Conservation (phyloP, 1,140 invertebrate species). For the Drosophila punjabiensis region DNA sequence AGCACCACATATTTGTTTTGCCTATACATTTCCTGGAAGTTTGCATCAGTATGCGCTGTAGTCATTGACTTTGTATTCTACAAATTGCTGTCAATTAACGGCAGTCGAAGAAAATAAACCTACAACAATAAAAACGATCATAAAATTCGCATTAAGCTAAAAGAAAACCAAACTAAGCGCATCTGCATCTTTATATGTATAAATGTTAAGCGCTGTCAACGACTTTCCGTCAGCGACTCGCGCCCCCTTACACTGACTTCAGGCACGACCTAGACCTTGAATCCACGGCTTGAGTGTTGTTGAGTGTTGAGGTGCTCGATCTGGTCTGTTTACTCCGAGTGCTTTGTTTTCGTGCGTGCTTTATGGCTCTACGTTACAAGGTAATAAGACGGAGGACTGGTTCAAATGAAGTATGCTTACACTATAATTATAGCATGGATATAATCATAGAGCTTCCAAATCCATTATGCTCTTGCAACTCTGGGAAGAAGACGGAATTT, state of each 20-base stretch:
- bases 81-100: slow-evolving; percentile 12
- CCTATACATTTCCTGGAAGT: neutral
- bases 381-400: slow-evolving; percentile 34
- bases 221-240: slow-evolving; percentile 38
- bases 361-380: slow-evolving; percentile 5
- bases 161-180: slow-evolving; percentile 27
- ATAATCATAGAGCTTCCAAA: slow-evolving; percentile 2
- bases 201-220: slow-evolving; percentile 67
- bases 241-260: slow-evolving; percentile 30
- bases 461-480: neutral
- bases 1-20: neutral
- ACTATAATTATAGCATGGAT: slow-evolving; percentile 3
- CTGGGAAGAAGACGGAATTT: neutral
- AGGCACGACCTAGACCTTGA: slow-evolving; percentile 76
- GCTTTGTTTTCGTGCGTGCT: slow-evolving; percentile 15
- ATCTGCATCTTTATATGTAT: slow-evolving; percentile 30
- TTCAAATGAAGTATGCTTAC: slow-evolving; percentile 22
- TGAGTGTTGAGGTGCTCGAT: slow-evolving; percentile 31
- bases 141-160: slow-evolving; percentile 42
- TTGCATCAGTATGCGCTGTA: neutral
- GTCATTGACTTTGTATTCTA: slow-evolving; percentile 25
- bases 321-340: slow-evolving; percentile 21
- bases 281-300: slow-evolving; percentile 8
- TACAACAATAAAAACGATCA: slow-evolving; percentile 55
- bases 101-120: slow-evolving; percentile 22